Evolutionary conservation across 2,888 invertebrate genomes (phyloP).

Genomic region (Parnassius orleans): DNA sequence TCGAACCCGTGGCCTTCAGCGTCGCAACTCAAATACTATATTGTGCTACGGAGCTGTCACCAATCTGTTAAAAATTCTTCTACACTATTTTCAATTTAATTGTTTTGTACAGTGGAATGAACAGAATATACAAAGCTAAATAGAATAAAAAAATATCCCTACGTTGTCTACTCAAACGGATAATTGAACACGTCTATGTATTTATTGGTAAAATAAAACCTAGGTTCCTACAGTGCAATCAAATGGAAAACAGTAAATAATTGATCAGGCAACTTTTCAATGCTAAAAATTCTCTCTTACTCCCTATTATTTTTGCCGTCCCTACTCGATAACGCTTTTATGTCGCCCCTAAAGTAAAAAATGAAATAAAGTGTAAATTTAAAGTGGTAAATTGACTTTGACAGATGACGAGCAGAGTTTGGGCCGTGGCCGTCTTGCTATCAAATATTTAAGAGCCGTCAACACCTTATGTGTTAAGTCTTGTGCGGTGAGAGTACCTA

Average conservation of each 20-base stretch:
- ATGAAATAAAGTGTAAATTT: conserved; percentile 68
- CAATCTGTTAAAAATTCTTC: too few species aligned
- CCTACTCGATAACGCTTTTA: conserved; percentile 75
- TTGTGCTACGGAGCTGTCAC: too few species aligned
- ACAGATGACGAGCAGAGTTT: conserved; percentile 62
- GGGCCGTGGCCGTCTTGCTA: conserved; percentile 65
- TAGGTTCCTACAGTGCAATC: conserved; percentile 39
- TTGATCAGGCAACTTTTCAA: conserved; percentile 66
- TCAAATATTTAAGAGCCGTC: conserved; percentile 67
- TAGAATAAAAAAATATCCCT: not conserved
- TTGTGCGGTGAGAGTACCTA: conserved; percentile 7
- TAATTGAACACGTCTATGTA: conserved; percentile 17
- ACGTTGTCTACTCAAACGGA: not conserved
- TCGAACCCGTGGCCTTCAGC: too few species aligned
- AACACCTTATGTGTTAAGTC: conserved; percentile 37
- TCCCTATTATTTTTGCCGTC: conserved; percentile 62
- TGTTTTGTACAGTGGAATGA: too few species aligned
- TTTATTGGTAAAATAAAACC: conserved; percentile 25
- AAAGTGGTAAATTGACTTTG: conserved; percentile 77
- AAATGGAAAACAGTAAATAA: conserved; percentile 54
- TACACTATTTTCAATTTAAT: too few species aligned
- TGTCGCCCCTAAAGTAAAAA: conserved; percentile 53
- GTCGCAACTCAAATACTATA: too few species aligned
- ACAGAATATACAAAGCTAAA: not conserved
- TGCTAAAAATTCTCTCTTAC: conserved; percentile 57